Conservation (phyloP, 2,888 invertebrate genomes). For the Catotricha subobsoleta region DNA sequence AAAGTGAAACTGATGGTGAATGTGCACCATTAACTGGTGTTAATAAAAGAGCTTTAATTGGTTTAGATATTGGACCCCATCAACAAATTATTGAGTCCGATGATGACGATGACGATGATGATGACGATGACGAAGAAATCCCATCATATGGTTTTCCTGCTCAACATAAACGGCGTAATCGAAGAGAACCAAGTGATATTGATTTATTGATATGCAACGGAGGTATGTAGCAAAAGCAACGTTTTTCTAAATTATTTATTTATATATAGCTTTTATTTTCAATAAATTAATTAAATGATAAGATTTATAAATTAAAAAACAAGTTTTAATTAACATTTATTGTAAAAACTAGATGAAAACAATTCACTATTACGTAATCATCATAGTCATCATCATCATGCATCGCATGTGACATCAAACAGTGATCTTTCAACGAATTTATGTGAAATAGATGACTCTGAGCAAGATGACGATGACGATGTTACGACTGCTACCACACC, state of each 20-base stretch:
- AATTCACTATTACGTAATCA: slow-evolving; percentile 47
- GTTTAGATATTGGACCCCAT: slow-evolving; percentile 13
- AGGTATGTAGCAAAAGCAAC: slow-evolving; percentile 14
- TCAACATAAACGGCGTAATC: slow-evolving; percentile 23
- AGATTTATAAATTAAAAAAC: too few relatives aligned
- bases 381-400: slow-evolving; percentile 15
- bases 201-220: slow-evolving; percentile 14
- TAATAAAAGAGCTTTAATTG: slow-evolving; percentile 16
- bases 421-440: slow-evolving; percentile 76
- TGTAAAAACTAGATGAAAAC: slow-evolving; percentile 50
- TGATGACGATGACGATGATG: not conserved
- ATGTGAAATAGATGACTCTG: slow-evolving; percentile 85
- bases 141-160: slow-evolving; percentile 34
- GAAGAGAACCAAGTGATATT: slow-evolving; percentile 21
- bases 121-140: slow-evolving; percentile 16
- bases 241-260: too few relatives aligned
- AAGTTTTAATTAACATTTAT: not conserved
- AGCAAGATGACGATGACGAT: slow-evolving; percentile 32
- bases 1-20: slow-evolving; percentile 45
- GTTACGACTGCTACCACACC: not conserved
- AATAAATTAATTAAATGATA: too few relatives aligned
- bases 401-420: slow-evolving; percentile 40
- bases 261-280: too few relatives aligned
- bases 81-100: slow-evolving; percentile 12
- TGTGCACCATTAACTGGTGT: slow-evolving; percentile 19